These are phyloP conservation scores for Zeuzera pyrina DNA, from an alignment of 2,888 invertebrate species.

Conservation along the genomic window DNA sequence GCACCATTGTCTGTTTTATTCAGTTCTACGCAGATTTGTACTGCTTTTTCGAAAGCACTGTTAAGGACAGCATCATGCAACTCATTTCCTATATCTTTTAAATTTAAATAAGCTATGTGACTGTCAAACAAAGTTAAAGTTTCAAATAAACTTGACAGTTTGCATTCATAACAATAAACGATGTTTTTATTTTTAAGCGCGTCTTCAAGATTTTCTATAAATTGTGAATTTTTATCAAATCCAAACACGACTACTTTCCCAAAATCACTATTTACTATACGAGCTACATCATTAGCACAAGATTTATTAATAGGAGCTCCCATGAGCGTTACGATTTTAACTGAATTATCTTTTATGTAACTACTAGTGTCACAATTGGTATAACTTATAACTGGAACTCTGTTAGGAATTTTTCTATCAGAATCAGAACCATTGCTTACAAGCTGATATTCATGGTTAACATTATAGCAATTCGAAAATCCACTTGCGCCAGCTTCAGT, in stretches of 20 bases:
- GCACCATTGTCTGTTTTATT: conserved; percentile 10
- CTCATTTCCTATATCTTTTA: conserved; percentile 15
- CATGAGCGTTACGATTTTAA: conserved; percentile 29
- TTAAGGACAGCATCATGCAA: conserved; percentile 18
- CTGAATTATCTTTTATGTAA: conserved; percentile 30
- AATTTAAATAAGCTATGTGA: conserved; percentile 23
- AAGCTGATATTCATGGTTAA: conserved; percentile 30
- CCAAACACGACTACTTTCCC: conserved; percentile 31
- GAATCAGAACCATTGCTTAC: conserved; percentile 32
- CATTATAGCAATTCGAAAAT: conserved; percentile 30
- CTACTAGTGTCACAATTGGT: conserved; percentile 28
- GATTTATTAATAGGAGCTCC: conserved; percentile 32
- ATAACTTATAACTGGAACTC: conserved; percentile 29
- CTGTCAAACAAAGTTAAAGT: conserved; percentile 21
- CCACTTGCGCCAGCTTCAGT: conserved; percentile 20
- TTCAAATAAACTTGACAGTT: conserved; percentile 5
- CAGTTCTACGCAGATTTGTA: conserved; percentile 19
- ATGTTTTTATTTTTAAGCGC: conserved; percentile 20
- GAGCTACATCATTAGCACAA: conserved; percentile 30
- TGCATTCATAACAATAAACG: conserved; percentile 21
- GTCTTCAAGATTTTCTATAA: conserved; percentile 21
- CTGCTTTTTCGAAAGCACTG: conserved; percentile 20
- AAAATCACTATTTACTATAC: conserved; percentile 26
- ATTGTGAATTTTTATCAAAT: conserved; percentile 18
- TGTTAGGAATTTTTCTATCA: conserved; percentile 32